A percentile compares a stretch with the other conserved stretches of the same genome.
phyloP scores from a whole-genome alignment of 2,888 invertebrate species.

The Pachliopta kotzebuea region DNA sequence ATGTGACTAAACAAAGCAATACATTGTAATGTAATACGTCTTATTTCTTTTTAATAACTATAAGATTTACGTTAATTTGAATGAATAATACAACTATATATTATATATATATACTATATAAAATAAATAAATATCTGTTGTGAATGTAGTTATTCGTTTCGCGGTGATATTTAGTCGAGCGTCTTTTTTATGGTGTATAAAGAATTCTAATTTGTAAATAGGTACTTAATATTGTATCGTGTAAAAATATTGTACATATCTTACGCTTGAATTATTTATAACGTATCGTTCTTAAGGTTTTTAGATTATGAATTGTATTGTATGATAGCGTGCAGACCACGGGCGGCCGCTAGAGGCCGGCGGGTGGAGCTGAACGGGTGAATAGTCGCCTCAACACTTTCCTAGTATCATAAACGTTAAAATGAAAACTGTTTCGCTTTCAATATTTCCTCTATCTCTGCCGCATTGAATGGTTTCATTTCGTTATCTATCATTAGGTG shows the following conservation, averaged over 20 bases:
- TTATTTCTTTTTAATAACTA: conserved; percentile 76
- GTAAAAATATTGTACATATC: conserved; percentile 80
- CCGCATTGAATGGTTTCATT: conserved; percentile 21
- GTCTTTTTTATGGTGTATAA: conserved; percentile 79
- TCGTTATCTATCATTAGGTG: conserved; percentile 12
- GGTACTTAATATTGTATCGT: conserved; percentile 77
- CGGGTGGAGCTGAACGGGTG: conserved; percentile 30
- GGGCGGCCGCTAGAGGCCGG: conserved; percentile 33
- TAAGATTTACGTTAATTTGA: conserved; percentile 74
- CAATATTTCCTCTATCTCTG: conserved; percentile 5
- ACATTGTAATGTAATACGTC: conserved; percentile 85
- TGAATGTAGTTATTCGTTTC: conserved; percentile 78
- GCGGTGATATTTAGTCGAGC: conserved; percentile 77
- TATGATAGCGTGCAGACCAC: conserved; percentile 46
- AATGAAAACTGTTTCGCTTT: conserved; percentile 13
- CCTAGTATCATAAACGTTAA: conserved; percentile 18
- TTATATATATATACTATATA: conserved; percentile 43
- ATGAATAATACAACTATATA: conserved; percentile 52
- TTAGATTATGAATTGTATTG: conserved; percentile 53
- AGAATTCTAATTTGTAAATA: conserved; percentile 80
- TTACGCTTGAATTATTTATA: conserved; percentile 79
- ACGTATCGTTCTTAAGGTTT: conserved; percentile 60
- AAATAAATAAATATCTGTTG: conserved; percentile 59
- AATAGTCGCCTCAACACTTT: conserved; percentile 21
- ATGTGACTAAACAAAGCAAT: conserved; percentile 88